Evolutionary conservation across 2,888 invertebrate species (phyloP).

Genomic region (Brenthis ino): DNA sequence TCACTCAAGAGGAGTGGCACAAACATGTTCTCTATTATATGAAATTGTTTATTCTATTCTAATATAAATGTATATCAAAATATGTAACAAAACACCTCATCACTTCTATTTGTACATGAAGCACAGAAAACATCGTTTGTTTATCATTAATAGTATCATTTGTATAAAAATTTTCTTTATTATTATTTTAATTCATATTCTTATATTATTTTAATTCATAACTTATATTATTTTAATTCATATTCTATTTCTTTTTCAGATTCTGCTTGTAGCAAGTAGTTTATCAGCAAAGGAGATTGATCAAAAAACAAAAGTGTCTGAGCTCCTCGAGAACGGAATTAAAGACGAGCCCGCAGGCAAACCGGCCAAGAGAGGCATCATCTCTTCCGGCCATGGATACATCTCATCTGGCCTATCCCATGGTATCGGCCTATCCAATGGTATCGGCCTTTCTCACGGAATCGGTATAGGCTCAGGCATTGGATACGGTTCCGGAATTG

Average conservation of each 20-base stretch:
- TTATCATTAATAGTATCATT: too few species aligned
- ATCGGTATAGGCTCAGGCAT: conserved; percentile 29
- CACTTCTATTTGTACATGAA: too few species aligned
- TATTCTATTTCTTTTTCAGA: conserved; percentile 51
- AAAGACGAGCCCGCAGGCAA: conserved; percentile 64
- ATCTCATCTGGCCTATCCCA: conserved; percentile 40
- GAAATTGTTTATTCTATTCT: too few species aligned
- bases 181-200: too few species aligned
- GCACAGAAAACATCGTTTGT: too few species aligned
- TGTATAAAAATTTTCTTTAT: too few species aligned
- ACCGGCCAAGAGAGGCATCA: conserved; percentile 65
- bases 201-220: too few species aligned
- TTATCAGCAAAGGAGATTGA: conserved; percentile 63
- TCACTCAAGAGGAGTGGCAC: too few species aligned
- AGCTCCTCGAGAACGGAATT: conserved; percentile 65
- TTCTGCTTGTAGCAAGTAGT: conserved; percentile 67
- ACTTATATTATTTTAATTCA: too few species aligned
- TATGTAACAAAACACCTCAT: too few species aligned
- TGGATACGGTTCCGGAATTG: conserved; percentile 29
- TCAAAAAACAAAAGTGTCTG: conserved; percentile 60
- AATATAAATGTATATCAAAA: too few species aligned
- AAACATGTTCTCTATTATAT: too few species aligned
- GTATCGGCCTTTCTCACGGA: conserved; percentile 26
- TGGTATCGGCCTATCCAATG: conserved; percentile 32
- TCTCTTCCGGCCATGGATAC: conserved; percentile 46